Percentiles rank a stretch among this genome's conserved stretches.
Conservation (phyloP, 2,888 invertebrate species). For the Leptothorax acervorum region DNA sequence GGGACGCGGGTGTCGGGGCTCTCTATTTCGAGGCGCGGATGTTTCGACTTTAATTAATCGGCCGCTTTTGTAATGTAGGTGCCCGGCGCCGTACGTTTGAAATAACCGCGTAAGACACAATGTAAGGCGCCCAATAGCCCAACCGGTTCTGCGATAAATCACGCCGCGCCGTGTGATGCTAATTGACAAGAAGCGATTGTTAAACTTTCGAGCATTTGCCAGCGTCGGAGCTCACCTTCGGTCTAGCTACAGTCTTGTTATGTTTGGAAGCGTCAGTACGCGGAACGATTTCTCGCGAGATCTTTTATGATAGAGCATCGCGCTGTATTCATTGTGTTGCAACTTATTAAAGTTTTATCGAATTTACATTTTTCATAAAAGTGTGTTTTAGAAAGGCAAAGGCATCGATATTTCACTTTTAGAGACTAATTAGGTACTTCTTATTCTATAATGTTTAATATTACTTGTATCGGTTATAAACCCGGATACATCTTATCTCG, state of each 20-base stretch:
- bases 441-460: constrained; percentile 3
- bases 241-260: not conserved
- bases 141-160: constrained; percentile 55
- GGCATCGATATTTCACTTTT: not conserved
- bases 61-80: constrained; percentile 56
- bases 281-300: constrained; percentile 5
- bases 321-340: not conserved
- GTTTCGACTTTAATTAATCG: constrained; percentile 70
- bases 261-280: constrained; percentile 26
- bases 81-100: constrained; percentile 33
- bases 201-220: constrained; percentile 44
- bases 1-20: constrained; percentile 59
- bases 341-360: constrained; percentile 1
- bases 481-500: not conserved
- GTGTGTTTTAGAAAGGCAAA: not conserved
- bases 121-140: constrained; percentile 30
- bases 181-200: constrained; percentile 55
- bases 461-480: not conserved
- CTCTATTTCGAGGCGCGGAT: constrained; percentile 69
- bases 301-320: constrained; percentile 13
- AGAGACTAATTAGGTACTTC: not conserved
- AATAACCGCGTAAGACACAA: constrained; percentile 37
- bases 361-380: not conserved
- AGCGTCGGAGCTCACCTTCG: constrained; percentile 4
- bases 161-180: constrained; percentile 40